These are phyloP conservation scores for Ectemnius continuus DNA, from an alignment of 2,888 invertebrate genomes.

Conservation along the genomic window DNA sequence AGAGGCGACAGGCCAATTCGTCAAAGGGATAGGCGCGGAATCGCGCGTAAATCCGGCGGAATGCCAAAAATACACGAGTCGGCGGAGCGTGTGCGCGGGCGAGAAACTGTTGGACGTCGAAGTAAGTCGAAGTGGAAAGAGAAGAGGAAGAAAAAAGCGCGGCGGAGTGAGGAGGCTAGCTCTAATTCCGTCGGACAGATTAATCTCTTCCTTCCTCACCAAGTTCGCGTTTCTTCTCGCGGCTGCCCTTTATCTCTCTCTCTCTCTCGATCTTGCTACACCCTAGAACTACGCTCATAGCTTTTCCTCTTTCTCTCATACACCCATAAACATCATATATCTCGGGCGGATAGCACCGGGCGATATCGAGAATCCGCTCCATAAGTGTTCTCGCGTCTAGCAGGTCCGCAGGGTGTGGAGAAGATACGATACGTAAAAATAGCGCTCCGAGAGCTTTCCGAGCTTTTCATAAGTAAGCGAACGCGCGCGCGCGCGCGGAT, in stretches of 20 bases:
- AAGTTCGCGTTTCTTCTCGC: conserved; percentile 20
- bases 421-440: not conserved
- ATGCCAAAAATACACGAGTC: too few species aligned
- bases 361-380: conserved; percentile 1
- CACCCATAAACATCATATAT: not conserved
- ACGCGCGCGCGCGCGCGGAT: too few species aligned
- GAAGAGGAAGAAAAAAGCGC: not conserved
- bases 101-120: too few species aligned
- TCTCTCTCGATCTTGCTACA: not conserved
- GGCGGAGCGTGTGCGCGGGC: too few species aligned
- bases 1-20: too few species aligned
- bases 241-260: too few species aligned
- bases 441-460: not conserved
- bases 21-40: too few species aligned
- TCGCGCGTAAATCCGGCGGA: too few species aligned
- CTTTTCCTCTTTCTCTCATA: not conserved
- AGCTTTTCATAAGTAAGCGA: too few species aligned
- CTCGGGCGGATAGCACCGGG: not conserved
- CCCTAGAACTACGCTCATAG: not conserved
- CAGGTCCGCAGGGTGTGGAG: not conserved
- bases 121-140: too few species aligned
- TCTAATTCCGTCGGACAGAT: conserved; percentile 28
- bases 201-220: conserved; percentile 38
- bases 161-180: not conserved
- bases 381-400: not conserved